Evolutionary conservation across 2,797 vertebrate genomes (phyloP), one percentile per base, ranked within the genome.

Genomic region (Manis pentadactyla): DNA sequence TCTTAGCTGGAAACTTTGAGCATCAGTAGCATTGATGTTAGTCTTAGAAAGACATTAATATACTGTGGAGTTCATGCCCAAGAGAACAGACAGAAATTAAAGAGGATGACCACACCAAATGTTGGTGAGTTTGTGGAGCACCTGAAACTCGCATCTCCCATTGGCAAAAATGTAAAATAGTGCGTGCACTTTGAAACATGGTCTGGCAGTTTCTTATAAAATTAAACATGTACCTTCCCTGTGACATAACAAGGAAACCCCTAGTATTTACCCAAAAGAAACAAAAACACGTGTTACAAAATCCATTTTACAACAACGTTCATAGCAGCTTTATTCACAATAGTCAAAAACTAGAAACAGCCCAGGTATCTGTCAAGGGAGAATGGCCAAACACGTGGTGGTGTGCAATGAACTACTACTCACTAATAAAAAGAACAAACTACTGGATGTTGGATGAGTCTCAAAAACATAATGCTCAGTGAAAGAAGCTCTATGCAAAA

Each of bases 261-360:
- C 37, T 71, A n/a, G 17, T 46, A 64, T 87, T 75, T 37, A 42
- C 11, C 18, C 51, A 63, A 95, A 93, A 86, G 61, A 95, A 87
- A 87, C 78, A 42, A 81, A 87, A 87, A 46, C 2, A 13, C 31
- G 2, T 64, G 46, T 59, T 51, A n/a, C 27, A 93, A 71, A 93
- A 71, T 77, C n/a, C 21, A 17, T 63, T 46, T 46, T 37, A 77
- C 19, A 21, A 93, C 42, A 87, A 68, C 73, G 17, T 82, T 87
- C 37, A 66, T 34, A 86, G 13, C 23, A 73, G 75, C 13, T 81
- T 87, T 59, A 86, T 53, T 73, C 73, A 39, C 83, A 92, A 68
- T 29, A 93, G n/a, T 12, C 39, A 13, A 46, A 77, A 46, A 68
- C 49, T 46, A 27, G 19, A 73, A 92, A 74, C 11, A 92, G 5